Evolutionary conservation across 1,140 invertebrate genomes (phyloP), one percentile per base, ranked within the genome.

Genomic region (Drosophila elegans): DNA sequence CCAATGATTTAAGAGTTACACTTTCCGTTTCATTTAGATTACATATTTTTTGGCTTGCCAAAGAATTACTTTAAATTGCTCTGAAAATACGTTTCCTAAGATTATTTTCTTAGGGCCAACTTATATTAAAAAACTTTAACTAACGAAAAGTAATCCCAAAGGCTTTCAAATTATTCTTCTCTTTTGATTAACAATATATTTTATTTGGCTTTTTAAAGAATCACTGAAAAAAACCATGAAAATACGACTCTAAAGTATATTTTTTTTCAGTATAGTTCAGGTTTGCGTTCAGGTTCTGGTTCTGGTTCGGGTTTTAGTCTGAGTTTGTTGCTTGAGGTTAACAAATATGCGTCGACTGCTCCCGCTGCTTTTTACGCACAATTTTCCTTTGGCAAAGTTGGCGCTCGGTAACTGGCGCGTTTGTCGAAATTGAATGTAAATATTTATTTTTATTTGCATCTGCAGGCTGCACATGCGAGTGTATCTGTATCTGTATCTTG

Each of bases 381-480:
- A 89, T 86, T 86, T 80, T 86, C 84, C 84, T 83, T 88, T 72
- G 74, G 60, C 73, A 45, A 67, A 51, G 69, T 63, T 74, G 53
- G 59, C 74, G 74, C 67, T 69, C 29, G 34, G 42, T 42, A 25
- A 38, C 62, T 57, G 42, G 45, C 56, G 74, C 64, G 62, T 71
- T 85, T 81, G 82, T 80, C 75, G 64, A 88, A 86, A 86, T 86
- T 86, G 83, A 86, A 86, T 86, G 83, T 83, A 86, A 86, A 86
- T 88, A 86, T 86, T 86, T 86, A 86, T 86, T 86, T 89, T 86
- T 88, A 86, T 86, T 86, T 86, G 75, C 83, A 78, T 71, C 64
- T 56, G 16, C 16, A 21, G 68, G 56, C 41, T 51, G 57, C 75
- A 69, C 75, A 69, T 83, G 49, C 62, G 41, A 53, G 38, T 62